Evolutionary conservation across 2,888 invertebrate species (phyloP).

Genomic region (Machimus rusticus): DNA sequence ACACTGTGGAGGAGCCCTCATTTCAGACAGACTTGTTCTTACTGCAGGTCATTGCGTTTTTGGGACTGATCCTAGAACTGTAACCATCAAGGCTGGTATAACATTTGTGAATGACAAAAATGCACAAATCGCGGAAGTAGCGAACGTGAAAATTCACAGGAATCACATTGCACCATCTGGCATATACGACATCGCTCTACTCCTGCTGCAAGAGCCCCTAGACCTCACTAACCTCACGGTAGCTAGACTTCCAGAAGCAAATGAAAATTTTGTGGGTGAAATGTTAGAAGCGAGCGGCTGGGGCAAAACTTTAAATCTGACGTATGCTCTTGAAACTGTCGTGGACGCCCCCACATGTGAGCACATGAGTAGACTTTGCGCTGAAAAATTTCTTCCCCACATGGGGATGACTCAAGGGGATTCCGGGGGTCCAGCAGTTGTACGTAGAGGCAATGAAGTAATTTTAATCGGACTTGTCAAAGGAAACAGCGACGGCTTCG

Average conservation of each 20-base stretch:
- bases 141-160: not conserved
- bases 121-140: not conserved
- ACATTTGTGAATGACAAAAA: not conserved
- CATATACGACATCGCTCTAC: not conserved
- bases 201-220: not conserved
- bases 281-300: not conserved
- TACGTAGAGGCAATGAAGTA: not conserved
- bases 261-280: not conserved
- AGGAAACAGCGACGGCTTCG: not conserved
- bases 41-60: constrained; percentile 3
- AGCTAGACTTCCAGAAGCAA: not conserved
- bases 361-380: not conserved
- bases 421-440: constrained; percentile 7
- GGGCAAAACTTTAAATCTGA: not conserved
- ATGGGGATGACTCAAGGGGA: not conserved
- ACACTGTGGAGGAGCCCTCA: not conserved
- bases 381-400: not conserved
- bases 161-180: not conserved
- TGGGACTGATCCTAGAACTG: not conserved
- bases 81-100: not conserved
- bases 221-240: not conserved
- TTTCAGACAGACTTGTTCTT: not conserved
- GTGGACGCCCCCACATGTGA: not conserved
- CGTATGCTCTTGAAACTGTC: not conserved
- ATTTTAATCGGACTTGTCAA: not conserved